These are phyloP conservation scores for Brenthis hecate DNA, from an alignment of 2,888 invertebrate species.

Conservation along the genomic window DNA sequence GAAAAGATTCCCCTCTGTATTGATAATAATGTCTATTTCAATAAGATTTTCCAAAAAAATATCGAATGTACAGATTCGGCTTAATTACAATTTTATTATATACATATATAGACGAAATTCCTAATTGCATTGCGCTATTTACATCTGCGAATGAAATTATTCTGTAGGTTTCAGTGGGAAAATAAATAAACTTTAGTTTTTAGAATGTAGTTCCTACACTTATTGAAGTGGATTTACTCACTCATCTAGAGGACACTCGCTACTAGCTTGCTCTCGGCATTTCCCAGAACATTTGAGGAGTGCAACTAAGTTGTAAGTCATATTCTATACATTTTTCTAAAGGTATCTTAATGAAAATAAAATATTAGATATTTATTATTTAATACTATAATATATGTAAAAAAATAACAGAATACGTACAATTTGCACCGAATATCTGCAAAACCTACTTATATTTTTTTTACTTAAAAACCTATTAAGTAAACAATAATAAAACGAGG, in stretches of 20 bases:
- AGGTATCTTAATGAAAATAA: neutral
- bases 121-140: too few relatives aligned
- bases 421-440: too few relatives aligned
- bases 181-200: constrained; percentile 7
- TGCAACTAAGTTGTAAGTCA: constrained; percentile 14
- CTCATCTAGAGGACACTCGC: constrained; percentile 27
- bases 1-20: too few relatives aligned
- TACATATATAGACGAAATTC: too few relatives aligned
- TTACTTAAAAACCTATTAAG: too few relatives aligned
- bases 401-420: neutral
- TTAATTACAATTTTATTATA: too few relatives aligned
- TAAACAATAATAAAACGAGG: too few relatives aligned
- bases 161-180: neutral
- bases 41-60: too few relatives aligned
- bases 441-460: too few relatives aligned
- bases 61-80: too few relatives aligned
- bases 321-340: neutral
- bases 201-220: constrained; percentile 16
- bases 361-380: neutral
- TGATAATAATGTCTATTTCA: too few relatives aligned
- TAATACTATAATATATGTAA: neutral
- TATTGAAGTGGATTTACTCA: constrained; percentile 25
- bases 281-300: constrained; percentile 25
- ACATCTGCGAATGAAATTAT: too few relatives aligned
- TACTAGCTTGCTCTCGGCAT: constrained; percentile 23